Base-by-base conservation (phyloP, 2,888 invertebrate species). In the Nomada ruficornis region DNA sequence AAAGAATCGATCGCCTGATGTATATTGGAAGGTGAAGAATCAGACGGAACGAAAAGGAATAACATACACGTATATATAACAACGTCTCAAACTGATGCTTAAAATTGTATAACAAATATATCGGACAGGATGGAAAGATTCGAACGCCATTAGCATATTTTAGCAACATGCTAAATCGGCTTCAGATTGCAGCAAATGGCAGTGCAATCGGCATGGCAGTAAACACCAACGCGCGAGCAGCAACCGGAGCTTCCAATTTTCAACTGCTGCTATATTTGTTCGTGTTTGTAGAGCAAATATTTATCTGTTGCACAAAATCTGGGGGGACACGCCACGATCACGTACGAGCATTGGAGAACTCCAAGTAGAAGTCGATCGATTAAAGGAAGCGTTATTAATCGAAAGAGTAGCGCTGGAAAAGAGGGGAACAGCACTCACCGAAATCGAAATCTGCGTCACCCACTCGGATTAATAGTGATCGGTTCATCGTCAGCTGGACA, bases 371-470 rank as follows among this genome's bases (percentile, higher is more conserved):
- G 36, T 9, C 7, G 36, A 36, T 36, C 7, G 5, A 36, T 36
- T 36, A 36, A 36, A 36, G 1, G 11, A 36, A 54, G 42, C 20
- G 42, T 23, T 7, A 36, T 11, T 4, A 13, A 72, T 54, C 20
- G 50, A 9, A 29, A n/a, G n/a, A 20, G 18, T 29, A 15, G 10
- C 59, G 29, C 29, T 36, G 36, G 15, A 9, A 26, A 29, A 23
- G 13, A 42, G 52, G 23, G 47, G 13, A 5, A 36, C 18, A 20
- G 2, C 59, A 74, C 74, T 74, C 67, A 74, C 74, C 74, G 10
- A 20, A 20, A 47, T 36, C 29, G n/a, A 42, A 57, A 23, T 10
- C 15, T 13, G 26, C 54, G 44, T 15, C 55, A 57, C 64, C 55
- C 72, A 26, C 44, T 42, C 18, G 0, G 55, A 64, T 64, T n/a